Evolutionary conservation across 2,888 invertebrate species (phyloP), one percentile per base, ranked within the genome.

Genomic region (Tubiluchus corallicola): DNA sequence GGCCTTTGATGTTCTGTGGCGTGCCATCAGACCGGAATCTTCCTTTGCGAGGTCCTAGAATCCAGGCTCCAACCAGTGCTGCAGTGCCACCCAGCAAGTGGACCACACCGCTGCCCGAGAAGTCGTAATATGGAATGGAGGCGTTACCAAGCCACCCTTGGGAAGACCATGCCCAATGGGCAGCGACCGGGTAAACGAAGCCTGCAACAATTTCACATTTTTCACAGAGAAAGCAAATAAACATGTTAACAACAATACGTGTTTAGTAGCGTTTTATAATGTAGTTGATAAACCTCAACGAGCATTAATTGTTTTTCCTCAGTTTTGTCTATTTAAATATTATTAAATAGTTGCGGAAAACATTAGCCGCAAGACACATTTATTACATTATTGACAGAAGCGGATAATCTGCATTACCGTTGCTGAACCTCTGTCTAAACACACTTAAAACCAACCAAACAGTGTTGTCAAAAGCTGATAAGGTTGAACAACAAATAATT

Each of bases 51-150:
- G 71, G 70, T 1, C 71, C 71, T 17, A 71, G 55, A 16, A 70
- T 53, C 4, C 59, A 47, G 2, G 68, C 64, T 2, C 58, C 60
- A 13, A 55, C 49, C 9, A 61, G 52, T 1, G 60, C 59, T 5
- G 57, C 53, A 1, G 57, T 55, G 2, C 69, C 69, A 15, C 67
- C 68, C 17, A 65, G 55, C 3, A 68, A 53, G 52, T 71, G 71
- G 1, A 72, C 69, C 2, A 67, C 61, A 17, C 71, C 71, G 48
- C 68, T 65, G 4, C 71, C 71, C 2, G 71, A 69, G 53, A 69
- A 71, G 53, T 72, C 72, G 56, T 64, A 52, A 45, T 55, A 62
- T 29, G 13, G 5, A 20, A 3, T 3, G 37, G 16, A 58, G 37
- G 62, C 54, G 3, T 45, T 41, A 1, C 46, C 48, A 19, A 69